A percentile compares a stretch with the other conserved stretches of the same genome.
Evolutionary conservation across 1,140 invertebrate species (phyloP).

Genomic region (Neodiprion fabricii): DNA sequence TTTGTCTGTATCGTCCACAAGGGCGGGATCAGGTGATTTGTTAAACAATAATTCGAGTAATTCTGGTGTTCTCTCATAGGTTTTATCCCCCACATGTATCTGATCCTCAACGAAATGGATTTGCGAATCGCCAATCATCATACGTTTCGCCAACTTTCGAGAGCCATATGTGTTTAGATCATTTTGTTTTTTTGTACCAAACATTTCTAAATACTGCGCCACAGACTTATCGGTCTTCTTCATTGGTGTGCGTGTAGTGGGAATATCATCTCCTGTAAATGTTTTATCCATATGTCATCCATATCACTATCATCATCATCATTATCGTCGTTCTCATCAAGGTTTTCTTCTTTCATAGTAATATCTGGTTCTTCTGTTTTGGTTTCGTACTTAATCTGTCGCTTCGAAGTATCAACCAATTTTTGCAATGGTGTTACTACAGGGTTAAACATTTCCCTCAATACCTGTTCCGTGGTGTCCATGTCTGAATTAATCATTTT

Average conservation of each 20-base stretch:
- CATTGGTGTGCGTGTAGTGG: not conserved
- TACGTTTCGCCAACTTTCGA: not conserved
- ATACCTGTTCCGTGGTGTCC: not conserved
- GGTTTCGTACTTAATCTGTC: slow-evolving; percentile 1
- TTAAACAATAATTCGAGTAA: not conserved
- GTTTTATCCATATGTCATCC: not conserved
- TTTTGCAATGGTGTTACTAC: slow-evolving; percentile 8
- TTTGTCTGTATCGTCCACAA: not conserved
- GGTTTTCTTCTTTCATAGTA: not conserved
- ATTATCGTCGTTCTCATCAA: not conserved
- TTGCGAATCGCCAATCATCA: not conserved
- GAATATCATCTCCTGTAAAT: not conserved
- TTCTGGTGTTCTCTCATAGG: not conserved
- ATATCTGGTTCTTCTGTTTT: not conserved
- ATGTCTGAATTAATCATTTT: not conserved
- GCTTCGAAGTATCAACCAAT: slow-evolving; percentile 7
- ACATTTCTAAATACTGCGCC: not conserved
- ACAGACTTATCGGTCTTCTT: not conserved
- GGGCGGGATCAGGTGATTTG: not conserved
- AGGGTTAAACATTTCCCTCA: not conserved
- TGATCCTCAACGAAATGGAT: not conserved
- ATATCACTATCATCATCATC: not conserved
- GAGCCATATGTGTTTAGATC: not conserved
- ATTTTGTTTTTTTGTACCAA: not conserved
- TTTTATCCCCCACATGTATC: not conserved